Conservation (phyloP, 2,888 invertebrate species). For the Notodonta ziczac region DNA sequence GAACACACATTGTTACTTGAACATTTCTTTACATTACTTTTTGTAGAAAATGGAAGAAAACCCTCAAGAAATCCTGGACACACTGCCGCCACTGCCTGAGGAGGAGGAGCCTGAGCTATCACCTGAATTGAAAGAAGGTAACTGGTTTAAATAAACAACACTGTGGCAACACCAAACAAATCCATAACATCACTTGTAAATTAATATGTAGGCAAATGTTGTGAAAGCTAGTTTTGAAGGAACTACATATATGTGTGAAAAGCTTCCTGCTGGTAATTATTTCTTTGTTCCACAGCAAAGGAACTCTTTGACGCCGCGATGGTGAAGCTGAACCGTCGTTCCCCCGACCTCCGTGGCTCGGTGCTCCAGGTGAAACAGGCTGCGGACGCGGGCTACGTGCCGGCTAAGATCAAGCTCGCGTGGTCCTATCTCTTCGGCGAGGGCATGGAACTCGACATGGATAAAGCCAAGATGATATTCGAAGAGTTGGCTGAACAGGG, state of each 20-base stretch:
- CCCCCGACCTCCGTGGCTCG: slow-evolving; percentile 89
- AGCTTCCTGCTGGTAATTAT: too few relatives aligned
- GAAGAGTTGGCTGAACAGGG: slow-evolving; percentile 90
- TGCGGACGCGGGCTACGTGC: slow-evolving; percentile 91
- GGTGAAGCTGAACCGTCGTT: slow-evolving; percentile 88
- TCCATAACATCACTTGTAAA: too few relatives aligned
- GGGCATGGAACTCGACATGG: slow-evolving; percentile 90
- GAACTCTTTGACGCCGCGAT: slow-evolving; percentile 89
- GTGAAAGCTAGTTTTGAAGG: too few relatives aligned
- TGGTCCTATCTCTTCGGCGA: slow-evolving; percentile 95
- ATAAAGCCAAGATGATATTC: slow-evolving; percentile 90
- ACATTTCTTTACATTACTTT: background rate
- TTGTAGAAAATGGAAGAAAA: slow-evolving; percentile 65
- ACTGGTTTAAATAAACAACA: background rate
- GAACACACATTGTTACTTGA: too few relatives aligned
- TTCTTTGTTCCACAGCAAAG: slow-evolving; percentile 84
- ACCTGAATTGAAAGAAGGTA: slow-evolving; percentile 88
- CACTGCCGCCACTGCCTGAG: slow-evolving; percentile 77
- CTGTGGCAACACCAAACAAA: too few relatives aligned
- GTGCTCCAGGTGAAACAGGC: slow-evolving; percentile 91
- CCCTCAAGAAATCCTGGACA: slow-evolving; percentile 78
- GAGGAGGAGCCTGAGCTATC: slow-evolving; percentile 80
- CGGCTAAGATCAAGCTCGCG: slow-evolving; percentile 93
- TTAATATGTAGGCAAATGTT: too few relatives aligned
- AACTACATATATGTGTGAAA: too few relatives aligned